Percentiles rank a stretch among this genome's conserved stretches.
Conservation (phyloP, 2,797 vertebrate genomes). For the Micropoecilia bifurca region DNA sequence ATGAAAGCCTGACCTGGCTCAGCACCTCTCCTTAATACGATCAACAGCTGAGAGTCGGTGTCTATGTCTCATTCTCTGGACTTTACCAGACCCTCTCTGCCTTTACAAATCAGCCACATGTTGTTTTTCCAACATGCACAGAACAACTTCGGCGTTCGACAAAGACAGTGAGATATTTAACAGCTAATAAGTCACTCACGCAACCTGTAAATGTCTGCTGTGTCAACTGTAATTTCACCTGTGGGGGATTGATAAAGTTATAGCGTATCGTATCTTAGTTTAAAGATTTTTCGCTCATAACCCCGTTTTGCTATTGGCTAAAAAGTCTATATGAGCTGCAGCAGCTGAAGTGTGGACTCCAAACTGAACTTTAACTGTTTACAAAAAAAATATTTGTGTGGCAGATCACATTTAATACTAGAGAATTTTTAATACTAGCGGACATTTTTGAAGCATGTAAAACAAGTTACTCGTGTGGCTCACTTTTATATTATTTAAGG, state of each 20-base stretch:
- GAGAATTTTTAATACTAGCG: no score
- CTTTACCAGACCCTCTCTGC: neutral
- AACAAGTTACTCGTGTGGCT: no score
- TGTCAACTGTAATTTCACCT: no score
- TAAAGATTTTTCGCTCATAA: neutral
- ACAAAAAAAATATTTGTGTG: neutral
- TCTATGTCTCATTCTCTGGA: neutral
- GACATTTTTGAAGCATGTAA: no score
- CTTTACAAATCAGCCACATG: neutral
- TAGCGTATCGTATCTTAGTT: no score
- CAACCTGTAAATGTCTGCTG: neutral
- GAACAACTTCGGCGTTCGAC: neutral
- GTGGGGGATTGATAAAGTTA: no score
- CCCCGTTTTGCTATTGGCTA: neutral
- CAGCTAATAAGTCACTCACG: neutral
- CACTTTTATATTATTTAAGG: no score
- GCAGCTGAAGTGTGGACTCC: neutral
- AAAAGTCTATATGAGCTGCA: neutral
- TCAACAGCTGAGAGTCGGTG: neutral
- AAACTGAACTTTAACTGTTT: neutral
- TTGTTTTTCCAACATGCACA: neutral
- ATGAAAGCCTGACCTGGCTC: neutral
- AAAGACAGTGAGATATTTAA: neutral
- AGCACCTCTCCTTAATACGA: neutral
- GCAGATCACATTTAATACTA: neutral